Conservation (phyloP, 2,888 invertebrate genomes). For the Ochropleura leucogaster region DNA sequence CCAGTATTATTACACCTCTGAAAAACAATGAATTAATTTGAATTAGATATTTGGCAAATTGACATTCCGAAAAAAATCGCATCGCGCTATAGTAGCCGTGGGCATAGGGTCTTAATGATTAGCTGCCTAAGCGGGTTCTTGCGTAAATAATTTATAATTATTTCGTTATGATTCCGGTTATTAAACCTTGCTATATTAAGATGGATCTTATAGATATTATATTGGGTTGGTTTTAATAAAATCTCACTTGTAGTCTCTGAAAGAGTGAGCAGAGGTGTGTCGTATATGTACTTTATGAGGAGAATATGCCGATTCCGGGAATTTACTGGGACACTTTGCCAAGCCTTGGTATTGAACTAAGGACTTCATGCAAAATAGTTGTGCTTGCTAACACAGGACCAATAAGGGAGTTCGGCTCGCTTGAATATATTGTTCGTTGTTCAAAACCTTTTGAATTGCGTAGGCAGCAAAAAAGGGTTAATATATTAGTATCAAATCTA, state of each 20-base stretch:
- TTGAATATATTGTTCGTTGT: not conserved
- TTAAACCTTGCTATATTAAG: constrained; percentile 26
- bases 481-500: not conserved
- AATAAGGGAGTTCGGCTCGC: not conserved
- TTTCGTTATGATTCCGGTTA: constrained; percentile 49
- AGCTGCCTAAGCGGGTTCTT: constrained; percentile 47
- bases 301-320: not conserved
- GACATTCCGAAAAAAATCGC: too few species aligned
- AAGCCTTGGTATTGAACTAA: not conserved
- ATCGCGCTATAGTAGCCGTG: not conserved
- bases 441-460: not conserved
- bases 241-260: not conserved
- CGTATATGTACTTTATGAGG: not conserved
- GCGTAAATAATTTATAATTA: constrained; percentile 61
- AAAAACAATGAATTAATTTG: too few species aligned
- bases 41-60: too few species aligned
- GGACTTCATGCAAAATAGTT: not conserved
- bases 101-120: constrained; percentile 38
- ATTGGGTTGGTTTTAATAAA: not conserved
- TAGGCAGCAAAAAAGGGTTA: not conserved
- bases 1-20: too few species aligned
- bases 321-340: not conserved
- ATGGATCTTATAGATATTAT: constrained; percentile 5
- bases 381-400: not conserved
- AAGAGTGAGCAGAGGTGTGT: not conserved